A percentile compares a stretch with the other conserved stretches of the same genome.
These are phyloP conservation scores for Dipodomys spectabilis DNA, from an alignment of 2,113 vertebrate genomes.

Conservation along the genomic window DNA sequence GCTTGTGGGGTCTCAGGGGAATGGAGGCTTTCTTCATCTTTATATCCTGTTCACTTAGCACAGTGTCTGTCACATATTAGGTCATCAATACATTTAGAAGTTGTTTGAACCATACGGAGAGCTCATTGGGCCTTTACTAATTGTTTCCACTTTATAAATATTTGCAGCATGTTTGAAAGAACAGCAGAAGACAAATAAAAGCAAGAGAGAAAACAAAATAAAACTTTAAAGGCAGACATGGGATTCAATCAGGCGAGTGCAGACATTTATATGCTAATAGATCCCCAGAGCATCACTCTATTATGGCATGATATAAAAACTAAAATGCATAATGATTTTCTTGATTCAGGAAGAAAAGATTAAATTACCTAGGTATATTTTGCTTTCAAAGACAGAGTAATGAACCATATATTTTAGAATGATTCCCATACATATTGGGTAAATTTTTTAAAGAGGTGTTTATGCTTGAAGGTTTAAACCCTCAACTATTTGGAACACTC, in stretches of 20 bases:
- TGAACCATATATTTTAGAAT: conserved; percentile 64
- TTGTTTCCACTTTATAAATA: conserved; percentile 71
- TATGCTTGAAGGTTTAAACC: conserved; percentile 63
- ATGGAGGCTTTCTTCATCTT: conserved; percentile 20
- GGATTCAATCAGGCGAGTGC: conserved; percentile 28
- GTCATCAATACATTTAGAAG: conserved; percentile 29
- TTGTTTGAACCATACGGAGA: conserved; percentile 50
- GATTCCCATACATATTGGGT: conserved; percentile 36
- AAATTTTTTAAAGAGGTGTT: conserved; percentile 70
- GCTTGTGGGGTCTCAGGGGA: neutral
- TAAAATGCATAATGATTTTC: conserved; percentile 63
- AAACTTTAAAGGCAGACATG: conserved; percentile 53
- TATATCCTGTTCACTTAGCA: neutral
- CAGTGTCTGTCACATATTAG: conserved; percentile 1
- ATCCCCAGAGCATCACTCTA: conserved; percentile 34
- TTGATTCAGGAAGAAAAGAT: conserved; percentile 61
- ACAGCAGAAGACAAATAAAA: conserved; percentile 70
- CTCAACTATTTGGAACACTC: conserved; percentile 44
- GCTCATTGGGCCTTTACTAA: conserved; percentile 29
- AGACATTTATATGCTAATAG: conserved; percentile 48
- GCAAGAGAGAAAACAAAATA: conserved; percentile 65
- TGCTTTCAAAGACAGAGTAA: conserved; percentile 54
- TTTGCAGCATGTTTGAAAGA: conserved; percentile 61
- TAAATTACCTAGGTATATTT: conserved; percentile 62
- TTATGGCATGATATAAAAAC: conserved; percentile 66